These are phyloP conservation scores for Podarcis muralis DNA, from an alignment of 2,113 vertebrate species.

Conservation along the genomic window DNA sequence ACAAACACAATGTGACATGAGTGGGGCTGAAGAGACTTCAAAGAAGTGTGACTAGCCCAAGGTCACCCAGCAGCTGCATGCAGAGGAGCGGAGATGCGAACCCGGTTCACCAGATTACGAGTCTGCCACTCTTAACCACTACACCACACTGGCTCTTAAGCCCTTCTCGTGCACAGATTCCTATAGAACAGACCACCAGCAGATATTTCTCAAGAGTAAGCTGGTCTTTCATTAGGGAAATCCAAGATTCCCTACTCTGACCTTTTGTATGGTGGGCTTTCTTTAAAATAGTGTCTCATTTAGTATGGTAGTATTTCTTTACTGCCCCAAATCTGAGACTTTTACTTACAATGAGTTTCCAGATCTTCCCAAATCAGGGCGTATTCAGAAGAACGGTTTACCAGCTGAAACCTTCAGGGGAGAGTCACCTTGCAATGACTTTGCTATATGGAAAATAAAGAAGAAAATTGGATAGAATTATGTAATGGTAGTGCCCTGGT, in stretches of 20 bases:
- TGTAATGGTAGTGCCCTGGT: background rate
- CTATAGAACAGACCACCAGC: background rate
- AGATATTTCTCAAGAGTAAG: background rate
- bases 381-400: background rate
- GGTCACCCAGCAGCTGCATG: too few species aligned
- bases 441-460: background rate
- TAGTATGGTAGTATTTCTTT: background rate
- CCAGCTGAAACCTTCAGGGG: background rate
- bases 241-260: background rate
- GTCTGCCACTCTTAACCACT: too few species aligned
- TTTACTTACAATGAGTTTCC: background rate
- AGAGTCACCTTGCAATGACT: background rate
- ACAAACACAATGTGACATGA: too few species aligned
- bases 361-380: background rate
- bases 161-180: background rate
- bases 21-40: too few species aligned
- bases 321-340: background rate
- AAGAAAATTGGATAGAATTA: background rate
- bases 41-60: too few species aligned
- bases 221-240: background rate
- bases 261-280: background rate
- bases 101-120: too few species aligned
- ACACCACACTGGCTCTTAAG: background rate
- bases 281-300: background rate
- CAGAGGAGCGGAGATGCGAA: too few species aligned